Base-by-base conservation (phyloP, 2,888 invertebrate genomes). In the Lepeophtheirus nordmannii region DNA sequence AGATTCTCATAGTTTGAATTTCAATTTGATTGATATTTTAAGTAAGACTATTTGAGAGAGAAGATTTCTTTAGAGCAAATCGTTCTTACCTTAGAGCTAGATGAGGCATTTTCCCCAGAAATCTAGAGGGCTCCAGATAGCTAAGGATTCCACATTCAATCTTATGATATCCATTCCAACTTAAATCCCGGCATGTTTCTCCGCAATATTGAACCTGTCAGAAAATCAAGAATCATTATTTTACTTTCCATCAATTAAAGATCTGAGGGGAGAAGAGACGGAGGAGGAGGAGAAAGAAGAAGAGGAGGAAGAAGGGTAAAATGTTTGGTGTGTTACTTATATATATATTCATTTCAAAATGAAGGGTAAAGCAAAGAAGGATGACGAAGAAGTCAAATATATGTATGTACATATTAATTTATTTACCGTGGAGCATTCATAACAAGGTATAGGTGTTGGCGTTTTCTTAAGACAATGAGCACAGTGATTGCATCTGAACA, bases 361-460 rank as follows among this genome's bases (percentile, higher is more conserved):
- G 7, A 57, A 57, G 23, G 23, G 57, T 8, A 53, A 57, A 20
- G 22, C n/a, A 57, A 12, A 2, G 57, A 57, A 14, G n/a, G 20
- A 10, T 57, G 1, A 14, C 30, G 30, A 2, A 53, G n/a, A 53
- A 17, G 53, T 17, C 53, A 17, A 17, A 53, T 53, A n/a, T 5
- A 17, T 17, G 11, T 41, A 14, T 41, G 14, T 41, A 41, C 11
- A 41, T 11, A 11, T 14, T 53, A 3, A 53, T 53, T 53, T 1
- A 37, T 30, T 64, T 64, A 64, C 64, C 30, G 64, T 64, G 23
- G 64, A 46, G 40, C 64, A 64, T 64, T 64, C 64, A 23, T 23
- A 64, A 37, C 64, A 64, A n/a, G 64, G 64, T 12, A 64, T 64
- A 11, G 64, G 64, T 9, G 64, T 64, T 64, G 64, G 30, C 10